A percentile compares a stretch with the other conserved stretches of the same genome.
These are phyloP conservation scores for Collichthys lucidus DNA, from an alignment of 2,113 vertebrate genomes.

Conservation along the genomic window DNA sequence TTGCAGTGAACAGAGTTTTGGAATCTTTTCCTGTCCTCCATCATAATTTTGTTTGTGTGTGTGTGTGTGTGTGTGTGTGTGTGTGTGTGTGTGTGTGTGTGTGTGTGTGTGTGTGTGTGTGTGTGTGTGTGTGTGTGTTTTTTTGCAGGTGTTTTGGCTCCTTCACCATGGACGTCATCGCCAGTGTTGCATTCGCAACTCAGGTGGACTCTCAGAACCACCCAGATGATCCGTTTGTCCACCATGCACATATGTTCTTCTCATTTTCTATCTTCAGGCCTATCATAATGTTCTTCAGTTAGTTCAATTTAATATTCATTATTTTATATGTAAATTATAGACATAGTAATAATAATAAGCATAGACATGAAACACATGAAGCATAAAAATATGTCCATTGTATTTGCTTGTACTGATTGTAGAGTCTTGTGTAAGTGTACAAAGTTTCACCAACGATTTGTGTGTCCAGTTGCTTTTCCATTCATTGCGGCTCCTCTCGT, in stretches of 20 bases:
- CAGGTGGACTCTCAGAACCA: constrained; percentile 90
- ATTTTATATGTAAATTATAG: not conserved
- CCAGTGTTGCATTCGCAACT: constrained; percentile 91
- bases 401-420: not conserved
- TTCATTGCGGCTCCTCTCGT: no score
- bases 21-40: not conserved
- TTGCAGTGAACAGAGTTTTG: not conserved
- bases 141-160: constrained; percentile 88
- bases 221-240: constrained; percentile 89
- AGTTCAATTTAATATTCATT: constrained; percentile 70
- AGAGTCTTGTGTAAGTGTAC: not conserved
- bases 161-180: constrained; percentile 93
- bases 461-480: constrained; percentile 89
- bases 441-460: constrained; percentile 34
- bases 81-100: no score
- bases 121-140: not conserved
- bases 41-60: no score
- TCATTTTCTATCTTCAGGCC: constrained; percentile 86
- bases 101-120: not conserved
- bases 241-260: constrained; percentile 89
- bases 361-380: not conserved
- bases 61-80: no score
- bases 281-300: constrained; percentile 88
- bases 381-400: no score
- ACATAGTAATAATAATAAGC: not conserved